Evolutionary conservation across 23 tunicate genomes (phyloP).

Genomic region (Oikopleura vanhoeffeni): DNA sequence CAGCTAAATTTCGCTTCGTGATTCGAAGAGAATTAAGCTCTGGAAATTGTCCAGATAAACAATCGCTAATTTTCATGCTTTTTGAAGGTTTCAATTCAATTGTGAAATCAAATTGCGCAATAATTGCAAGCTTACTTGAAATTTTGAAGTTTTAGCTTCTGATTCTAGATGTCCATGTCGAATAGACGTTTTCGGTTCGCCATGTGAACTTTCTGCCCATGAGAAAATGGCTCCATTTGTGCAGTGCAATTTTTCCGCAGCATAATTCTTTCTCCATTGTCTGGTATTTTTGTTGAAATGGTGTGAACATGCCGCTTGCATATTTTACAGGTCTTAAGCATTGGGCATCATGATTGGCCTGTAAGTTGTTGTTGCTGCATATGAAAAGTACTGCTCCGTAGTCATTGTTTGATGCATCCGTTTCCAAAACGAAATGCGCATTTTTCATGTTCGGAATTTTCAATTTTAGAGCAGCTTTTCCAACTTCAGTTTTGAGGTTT

Average conservation of each 20-base stretch:
- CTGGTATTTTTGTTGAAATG: background rate
- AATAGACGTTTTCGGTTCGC: background rate
- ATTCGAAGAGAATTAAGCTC: background rate
- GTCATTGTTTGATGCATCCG: background rate
- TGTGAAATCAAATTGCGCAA: background rate
- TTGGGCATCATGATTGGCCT: background rate
- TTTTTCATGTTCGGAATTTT: background rate
- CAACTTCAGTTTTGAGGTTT: background rate
- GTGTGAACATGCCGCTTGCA: background rate
- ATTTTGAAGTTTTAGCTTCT: background rate
- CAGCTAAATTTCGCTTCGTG: background rate
- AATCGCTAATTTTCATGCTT: background rate
- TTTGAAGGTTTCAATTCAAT: background rate
- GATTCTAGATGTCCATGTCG: background rate
- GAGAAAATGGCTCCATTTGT: background rate
- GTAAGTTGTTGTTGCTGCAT: background rate
- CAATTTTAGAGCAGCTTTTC: background rate
- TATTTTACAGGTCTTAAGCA: background rate
- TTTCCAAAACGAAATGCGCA: background rate
- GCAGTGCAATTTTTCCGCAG: background rate
- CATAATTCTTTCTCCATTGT: background rate
- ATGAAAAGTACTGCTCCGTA: background rate
- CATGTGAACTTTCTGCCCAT: background rate
- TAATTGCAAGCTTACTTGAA: background rate
- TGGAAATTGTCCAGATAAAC: background rate